Evolutionary conservation across 2,797 vertebrate species (phyloP).

Genomic region (Anas bernieri): DNA sequence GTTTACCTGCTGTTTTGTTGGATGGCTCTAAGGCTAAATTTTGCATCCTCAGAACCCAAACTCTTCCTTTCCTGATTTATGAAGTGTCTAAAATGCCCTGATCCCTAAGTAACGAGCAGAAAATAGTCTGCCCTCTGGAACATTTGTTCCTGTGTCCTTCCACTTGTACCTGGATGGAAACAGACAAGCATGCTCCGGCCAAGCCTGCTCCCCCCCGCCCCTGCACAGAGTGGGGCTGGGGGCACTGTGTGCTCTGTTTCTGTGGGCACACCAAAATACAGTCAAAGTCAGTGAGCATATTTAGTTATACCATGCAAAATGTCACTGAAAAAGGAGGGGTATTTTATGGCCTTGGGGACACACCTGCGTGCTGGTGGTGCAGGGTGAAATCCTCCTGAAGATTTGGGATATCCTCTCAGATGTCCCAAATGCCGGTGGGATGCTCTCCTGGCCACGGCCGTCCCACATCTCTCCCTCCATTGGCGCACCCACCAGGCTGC

Average conservation of each 20-base stretch:
- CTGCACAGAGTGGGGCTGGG: fast-evolving
- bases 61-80: not conserved
- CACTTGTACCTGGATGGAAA: not conserved
- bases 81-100: too few species aligned
- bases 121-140: not conserved
- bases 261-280: fast-evolving
- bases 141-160: not conserved
- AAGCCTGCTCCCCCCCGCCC: not conserved
- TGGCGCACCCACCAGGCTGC: fast-evolving
- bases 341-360: not conserved
- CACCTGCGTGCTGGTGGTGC: not conserved
- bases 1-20: not conserved
- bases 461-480: not conserved
- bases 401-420: not conserved
- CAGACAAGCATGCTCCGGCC: not conserved
- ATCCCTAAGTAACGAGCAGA: not conserved
- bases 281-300: fast-evolving
- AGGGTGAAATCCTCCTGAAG: not conserved
- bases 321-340: not conserved
- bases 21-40: not conserved
- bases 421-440: not conserved
- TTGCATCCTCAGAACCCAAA: not conserved
- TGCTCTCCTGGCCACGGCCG: fast-evolving
- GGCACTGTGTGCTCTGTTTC: fast-evolving
- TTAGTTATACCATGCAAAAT: not conserved